These are phyloP conservation scores for Toxotes chatareus DNA, from an alignment of 2,113 vertebrate species.

Conservation along the genomic window DNA sequence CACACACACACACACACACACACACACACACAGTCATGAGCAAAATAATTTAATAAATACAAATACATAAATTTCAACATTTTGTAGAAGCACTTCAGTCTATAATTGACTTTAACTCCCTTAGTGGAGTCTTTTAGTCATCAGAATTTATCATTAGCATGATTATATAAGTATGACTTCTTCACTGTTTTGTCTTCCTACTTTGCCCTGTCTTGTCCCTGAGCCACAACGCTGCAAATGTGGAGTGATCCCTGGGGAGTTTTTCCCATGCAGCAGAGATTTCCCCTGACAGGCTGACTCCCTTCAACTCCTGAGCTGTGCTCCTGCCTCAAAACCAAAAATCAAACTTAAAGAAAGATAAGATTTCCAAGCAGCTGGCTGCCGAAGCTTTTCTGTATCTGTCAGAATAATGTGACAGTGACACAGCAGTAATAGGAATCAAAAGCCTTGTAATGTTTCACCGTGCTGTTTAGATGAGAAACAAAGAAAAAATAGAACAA, in stretches of 20 bases:
- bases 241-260: conserved; percentile 78
- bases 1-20: not conserved
- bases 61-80: conserved; percentile 16
- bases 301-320: conserved; percentile 75
- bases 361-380: conserved; percentile 69
- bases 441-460: conserved; percentile 72
- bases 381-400: conserved; percentile 69
- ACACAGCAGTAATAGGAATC: conserved; percentile 74
- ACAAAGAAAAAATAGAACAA: conserved; percentile 25
- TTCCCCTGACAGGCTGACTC: conserved; percentile 81
- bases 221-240: conserved; percentile 74
- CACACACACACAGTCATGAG: conserved; percentile 11
- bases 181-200: conserved; percentile 57
- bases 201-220: conserved; percentile 71
- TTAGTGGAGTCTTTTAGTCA: conserved; percentile 59
- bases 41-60: conserved; percentile 1
- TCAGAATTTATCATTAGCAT: conserved; percentile 64
- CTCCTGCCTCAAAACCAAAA: conserved; percentile 74
- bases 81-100: not conserved
- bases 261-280: conserved; percentile 79
- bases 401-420: conserved; percentile 80
- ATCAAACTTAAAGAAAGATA: conserved; percentile 72
- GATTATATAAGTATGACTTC: conserved; percentile 76
- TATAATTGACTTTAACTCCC: conserved; percentile 40
- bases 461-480: conserved; percentile 61